Evolutionary conservation across 92 coral and sea anemone species (phyloP), one percentile per base, ranked within the genome.

Genomic region (Porites rus): DNA sequence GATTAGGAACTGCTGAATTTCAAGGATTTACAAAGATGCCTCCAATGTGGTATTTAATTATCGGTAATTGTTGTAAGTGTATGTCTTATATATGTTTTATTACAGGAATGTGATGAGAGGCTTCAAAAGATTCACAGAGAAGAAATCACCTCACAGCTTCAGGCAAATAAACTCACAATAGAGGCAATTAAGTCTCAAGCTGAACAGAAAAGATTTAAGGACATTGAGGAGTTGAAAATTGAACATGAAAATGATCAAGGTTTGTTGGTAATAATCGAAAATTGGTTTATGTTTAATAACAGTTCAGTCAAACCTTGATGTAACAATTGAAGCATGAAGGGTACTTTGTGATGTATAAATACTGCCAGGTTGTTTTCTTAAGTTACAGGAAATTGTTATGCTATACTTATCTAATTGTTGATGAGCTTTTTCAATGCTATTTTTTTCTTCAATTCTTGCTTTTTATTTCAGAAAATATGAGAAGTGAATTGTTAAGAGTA

Each of bases 131-230:
- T 83, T 20, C 95, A 97, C 86, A 87, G 87, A 56, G 97, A 93
- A 51, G 98, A 94, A 68, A 81, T 90, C 61, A 74, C 94, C 6
- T 88, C 89, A 7, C 96, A 95, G 64, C 91, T 97, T 43, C 98
- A 97, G 77, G 99, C 99, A 72, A 95, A 96, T 78, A 94, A 93
- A 77, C 81, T 97, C 58, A 93, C 94, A 8, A 80, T 97, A 31
- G 97, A 97, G 28, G 97, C 95, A 28, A 80, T 95, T n/a, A 95
- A 85, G 72, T 97, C 99, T 1, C 96, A 95, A 53, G 91, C 95
- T 7, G 98, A 95, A 54, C 86, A 78, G 72, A 74, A 82, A 53
- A 78, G 86, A 59, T 68, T 80, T 18, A 88, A 88, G 61, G 94
- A 86, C 79, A 78, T 93, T 59, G 93, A 86, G 12, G 98, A 93